Conservation (phyloP, 1,140 invertebrate genomes). For the Diachasmimorpha longicaudata region DNA sequence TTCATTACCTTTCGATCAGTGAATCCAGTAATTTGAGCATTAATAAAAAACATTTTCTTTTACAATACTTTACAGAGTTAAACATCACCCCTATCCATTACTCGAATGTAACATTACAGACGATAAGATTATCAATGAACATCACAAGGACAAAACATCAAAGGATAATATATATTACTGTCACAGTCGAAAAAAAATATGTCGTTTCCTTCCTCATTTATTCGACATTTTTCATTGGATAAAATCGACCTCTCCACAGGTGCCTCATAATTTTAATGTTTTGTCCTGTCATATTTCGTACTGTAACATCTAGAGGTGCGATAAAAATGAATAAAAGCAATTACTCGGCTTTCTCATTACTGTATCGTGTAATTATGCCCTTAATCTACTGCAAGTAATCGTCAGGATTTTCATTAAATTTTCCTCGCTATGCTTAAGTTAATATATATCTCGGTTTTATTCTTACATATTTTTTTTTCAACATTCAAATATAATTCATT, state of each 20-base stretch:
- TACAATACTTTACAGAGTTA: background rate
- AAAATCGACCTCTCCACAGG: no score
- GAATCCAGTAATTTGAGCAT: background rate
- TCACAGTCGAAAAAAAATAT: no score
- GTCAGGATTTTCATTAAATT: background rate
- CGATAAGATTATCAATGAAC: no score
- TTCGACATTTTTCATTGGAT: no score
- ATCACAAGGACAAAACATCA: no score
- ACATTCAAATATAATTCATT: constrained; percentile 48
- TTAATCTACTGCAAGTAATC: background rate
- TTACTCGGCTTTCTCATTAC: background rate
- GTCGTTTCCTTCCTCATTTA: no score
- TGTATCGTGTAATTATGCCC: background rate
- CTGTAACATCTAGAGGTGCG: background rate
- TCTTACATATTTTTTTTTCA: constrained; percentile 17
- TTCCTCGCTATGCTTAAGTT: background rate
- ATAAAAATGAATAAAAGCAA: background rate
- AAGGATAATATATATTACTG: no score
- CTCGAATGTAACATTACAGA: no score
- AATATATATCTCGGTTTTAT: constrained; percentile 4
- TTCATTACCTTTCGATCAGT: background rate
- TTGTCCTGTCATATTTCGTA: background rate
- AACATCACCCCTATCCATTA: background rate
- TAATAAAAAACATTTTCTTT: background rate
- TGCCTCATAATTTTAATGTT: no score